Evolutionary conservation across 2,797 vertebrate species (phyloP), one percentile per base, ranked within the genome.

Genomic region (Typhlichthys eigenmanni): DNA sequence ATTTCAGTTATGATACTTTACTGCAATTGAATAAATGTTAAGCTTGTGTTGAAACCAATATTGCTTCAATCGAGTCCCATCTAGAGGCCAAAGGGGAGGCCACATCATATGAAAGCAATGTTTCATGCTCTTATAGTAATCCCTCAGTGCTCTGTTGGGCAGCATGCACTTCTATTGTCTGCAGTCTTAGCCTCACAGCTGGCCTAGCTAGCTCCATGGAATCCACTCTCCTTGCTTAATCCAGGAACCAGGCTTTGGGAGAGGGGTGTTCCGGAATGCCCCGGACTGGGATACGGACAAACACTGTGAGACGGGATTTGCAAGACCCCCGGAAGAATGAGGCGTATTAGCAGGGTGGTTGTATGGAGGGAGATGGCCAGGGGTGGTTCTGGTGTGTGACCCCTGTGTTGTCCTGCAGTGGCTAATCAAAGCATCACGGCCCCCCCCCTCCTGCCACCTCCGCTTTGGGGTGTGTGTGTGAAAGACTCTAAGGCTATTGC

Each of bases 381-480:
- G 84, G 66, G 64, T 74, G 85, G 88, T 90, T 88, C 85, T 79
- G 81, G 76, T 86, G 86, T 80, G 84, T 90, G 87, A 84, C 84
- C 88, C 76, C 76, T 87, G 81, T 83, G 80, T 80, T 78, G 86
- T 87, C 81, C 79, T 84, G 70, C 81, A 24, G 86, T 80, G 81
- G 81, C 71, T 82, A 81, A 89, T 90, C 87, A 88, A 89, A 90
- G 89, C 85, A 66, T 75, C 74, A 17, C 47, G 71, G 87, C 83
- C 62, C 80, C 57, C 60, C 17, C 75, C 81, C 82, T 90, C 80
- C 45, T 17, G 7, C 68, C 17, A 5, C 68, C 69, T 73, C 82
- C 79, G 87, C 82, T 81, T 72, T 13, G 55, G 72, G 82, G 76
- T 17, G 56, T 45, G 71, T 66, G 68, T 79, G 60, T 81, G 46